Conservation (phyloP, 37 sponge, comb jelly and placozoan genomes). For the Halichondria panicea region DNA sequence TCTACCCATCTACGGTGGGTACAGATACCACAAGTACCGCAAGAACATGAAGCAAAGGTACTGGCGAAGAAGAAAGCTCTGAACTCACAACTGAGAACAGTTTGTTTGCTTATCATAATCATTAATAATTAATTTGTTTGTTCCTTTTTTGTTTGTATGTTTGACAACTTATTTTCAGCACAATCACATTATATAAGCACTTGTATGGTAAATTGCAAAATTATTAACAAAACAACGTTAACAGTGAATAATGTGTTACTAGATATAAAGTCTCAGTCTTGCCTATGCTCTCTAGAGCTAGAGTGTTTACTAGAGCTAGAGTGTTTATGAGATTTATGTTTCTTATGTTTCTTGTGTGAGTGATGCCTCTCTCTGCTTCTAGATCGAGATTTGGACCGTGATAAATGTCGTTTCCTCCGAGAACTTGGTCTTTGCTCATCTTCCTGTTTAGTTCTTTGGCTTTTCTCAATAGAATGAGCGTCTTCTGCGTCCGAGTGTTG, state of each 20-base stretch:
- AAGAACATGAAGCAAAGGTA: conserved; percentile 14
- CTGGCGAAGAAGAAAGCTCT: not conserved
- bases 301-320: not conserved
- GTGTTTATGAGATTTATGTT: conserved; percentile 10
- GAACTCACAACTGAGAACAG: too few relatives aligned
- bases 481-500: too few relatives aligned
- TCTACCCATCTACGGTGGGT: conserved; percentile 61
- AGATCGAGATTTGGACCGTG: conserved; percentile 8
- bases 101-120: not conserved
- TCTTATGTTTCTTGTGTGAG: conserved; percentile 2
- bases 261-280: not conserved
- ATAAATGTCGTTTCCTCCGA: conserved; percentile 7
- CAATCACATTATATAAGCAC: too few relatives aligned
- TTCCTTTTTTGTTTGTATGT: not conserved
- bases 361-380: not conserved
- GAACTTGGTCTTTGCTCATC: not conserved
- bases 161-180: not conserved
- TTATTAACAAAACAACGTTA: not conserved
- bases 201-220: not conserved
- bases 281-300: not conserved
- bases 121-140: not conserved
- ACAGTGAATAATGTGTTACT: not conserved
- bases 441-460: not conserved
- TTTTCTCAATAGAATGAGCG: too few relatives aligned
- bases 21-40: conserved; percentile 43